Evolutionary conservation across 2,113 vertebrate genomes (phyloP).

Genomic region (Corvus cornix): DNA sequence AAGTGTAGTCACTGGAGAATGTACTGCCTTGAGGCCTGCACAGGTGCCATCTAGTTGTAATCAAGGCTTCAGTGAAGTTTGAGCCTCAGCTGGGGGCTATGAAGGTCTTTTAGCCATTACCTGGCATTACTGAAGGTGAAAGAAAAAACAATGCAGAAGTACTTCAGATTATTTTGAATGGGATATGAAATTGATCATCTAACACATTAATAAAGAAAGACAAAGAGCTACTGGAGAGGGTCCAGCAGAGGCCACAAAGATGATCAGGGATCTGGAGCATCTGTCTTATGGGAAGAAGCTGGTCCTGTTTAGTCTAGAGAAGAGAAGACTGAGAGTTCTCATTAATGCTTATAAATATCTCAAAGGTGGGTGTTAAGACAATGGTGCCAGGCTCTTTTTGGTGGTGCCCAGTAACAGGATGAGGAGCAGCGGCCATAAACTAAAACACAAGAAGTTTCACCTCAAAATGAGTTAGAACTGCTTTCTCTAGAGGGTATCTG

Average conservation of each 20-base stretch:
- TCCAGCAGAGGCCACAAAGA: not conserved
- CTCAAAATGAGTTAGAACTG: not conserved
- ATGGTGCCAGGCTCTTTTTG: not conserved
- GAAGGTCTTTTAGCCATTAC: not conserved
- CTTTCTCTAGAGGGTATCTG: not conserved
- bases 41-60: not conserved
- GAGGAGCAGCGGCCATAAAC: not conserved
- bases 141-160: not conserved
- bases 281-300: not conserved
- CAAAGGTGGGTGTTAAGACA: not conserved
- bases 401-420: not conserved
- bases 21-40: not conserved
- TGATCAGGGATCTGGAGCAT: not conserved
- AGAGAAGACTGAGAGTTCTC: not conserved
- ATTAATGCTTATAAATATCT: not conserved
- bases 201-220: not conserved
- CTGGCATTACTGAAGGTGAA: not conserved
- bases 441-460: not conserved
- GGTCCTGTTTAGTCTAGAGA: not conserved
- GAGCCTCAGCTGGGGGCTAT: not conserved
- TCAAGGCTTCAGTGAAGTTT: not conserved
- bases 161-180: not conserved
- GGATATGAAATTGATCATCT: not conserved
- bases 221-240: not conserved
- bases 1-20: not conserved